Base-by-base conservation (phyloP, 1,140 invertebrate genomes). In the Mesaphorura yosii region DNA sequence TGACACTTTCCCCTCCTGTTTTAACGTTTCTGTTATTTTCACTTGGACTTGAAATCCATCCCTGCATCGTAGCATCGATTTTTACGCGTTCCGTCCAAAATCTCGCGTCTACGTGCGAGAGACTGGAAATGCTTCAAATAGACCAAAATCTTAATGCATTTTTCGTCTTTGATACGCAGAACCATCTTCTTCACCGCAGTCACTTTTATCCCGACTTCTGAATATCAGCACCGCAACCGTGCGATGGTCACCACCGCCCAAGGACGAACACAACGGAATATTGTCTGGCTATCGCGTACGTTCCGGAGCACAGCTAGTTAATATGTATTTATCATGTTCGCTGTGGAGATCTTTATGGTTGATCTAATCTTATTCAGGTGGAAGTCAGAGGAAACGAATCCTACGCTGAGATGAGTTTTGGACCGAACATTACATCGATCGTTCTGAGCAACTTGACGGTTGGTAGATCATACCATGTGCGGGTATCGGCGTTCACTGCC, bases 241-340 rank as follows among this genome's bases (percentile, higher is more conserved):
- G 4, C 70, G 78, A 56, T 92, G 88, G 88, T 76, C 79, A 15
- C 78, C 86, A 1, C 88, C 88, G 1, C 78, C 82, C 1, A 76
- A 78, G 23, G 76, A 78, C 53, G 80, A 86, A 53, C 79, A 84
- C 61, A 90, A 90, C 70, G 88, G 88, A 41, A 73, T 83, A 62
- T 71, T 91, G 3, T 73, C 80, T 53, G 87, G 86, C 42, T 91
- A 89, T 64, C 83, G 85, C 73, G 84, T 88, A 60, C 68, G 70
- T 60, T 17, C n/a, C n/a, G n/a, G n/a, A n/a, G n/a, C n/a, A n/a
- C n/a, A n/a, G n/a, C n/a, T n/a, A n/a, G n/a, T n/a, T n/a, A n/a
- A n/a, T n/a, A n/a, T n/a, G n/a, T n/a, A n/a, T n/a, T n/a, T n/a
- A n/a, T n/a, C n/a, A n/a, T n/a, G n/a, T n/a, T n/a, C n/a, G n/a